Base-by-base conservation (phyloP, 1,140 invertebrate species). In the Halictus rubicundus region DNA sequence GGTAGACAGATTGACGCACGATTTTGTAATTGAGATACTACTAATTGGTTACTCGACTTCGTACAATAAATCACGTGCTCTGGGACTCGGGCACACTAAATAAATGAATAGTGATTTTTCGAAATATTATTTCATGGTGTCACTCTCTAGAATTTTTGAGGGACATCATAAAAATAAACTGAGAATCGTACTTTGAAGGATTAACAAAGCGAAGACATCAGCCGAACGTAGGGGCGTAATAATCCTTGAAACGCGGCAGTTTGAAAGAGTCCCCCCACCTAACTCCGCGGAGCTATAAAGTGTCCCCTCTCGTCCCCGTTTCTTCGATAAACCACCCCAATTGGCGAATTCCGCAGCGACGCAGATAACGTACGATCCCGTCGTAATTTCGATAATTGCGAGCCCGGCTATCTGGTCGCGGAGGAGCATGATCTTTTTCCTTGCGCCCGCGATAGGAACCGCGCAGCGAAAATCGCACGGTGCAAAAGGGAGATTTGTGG, bases 311-410 rank as follows among this genome's bases (percentile, higher is more conserved):
- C 60, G 14, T 14, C 52, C 63, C 25, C 16, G 46, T 72, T 54
- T 32, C 32, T 27, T 12, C 46, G 59, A 78, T 74, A 81, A 66
- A 78, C 70, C 46, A 61, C 12, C 14, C n/a, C 1, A 5, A 2
- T n/a, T 63, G 14, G 68, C 42, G 37, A 78, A 63, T 63, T 39
- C 21, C 59, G 7, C 6, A 42, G 42, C 32, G 46, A 16, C 46
- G 27, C 8, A 64, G 76, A 78, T 78, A 78, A 78, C 68, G 37
- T 72, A 57, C 49, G 59, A 63, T 78, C 68, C 68, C 68, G 71
- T 72, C 68, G 60, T 78, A 78, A 78, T 78, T 78, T 71, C 68
- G 78, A 73, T 79, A 79, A 79, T 79, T 79, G 42, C 68, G 5
- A 27, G n/a, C 32, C 23, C 6, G n/a, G 61, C n/a, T 71, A 78